Percentiles rank a stretch among this genome's conserved stretches.
These are phyloP conservation scores for Brachyistius frenatus DNA, from an alignment of 2,113 vertebrate genomes.

Conservation along the genomic window DNA sequence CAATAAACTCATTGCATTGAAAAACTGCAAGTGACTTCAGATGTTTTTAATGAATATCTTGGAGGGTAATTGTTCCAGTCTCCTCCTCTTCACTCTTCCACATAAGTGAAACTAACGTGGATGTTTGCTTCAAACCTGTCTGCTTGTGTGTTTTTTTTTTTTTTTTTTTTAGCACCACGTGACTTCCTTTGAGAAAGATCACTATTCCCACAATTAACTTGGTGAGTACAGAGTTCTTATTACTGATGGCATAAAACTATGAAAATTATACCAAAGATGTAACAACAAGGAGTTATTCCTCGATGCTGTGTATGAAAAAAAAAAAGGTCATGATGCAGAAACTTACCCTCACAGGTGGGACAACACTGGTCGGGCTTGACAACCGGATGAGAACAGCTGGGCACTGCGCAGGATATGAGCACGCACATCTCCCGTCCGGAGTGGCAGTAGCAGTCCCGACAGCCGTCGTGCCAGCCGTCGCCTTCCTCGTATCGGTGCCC, in stretches of 20 bases:
- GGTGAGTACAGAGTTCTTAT: neutral
- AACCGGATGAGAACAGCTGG: constrained; percentile 82
- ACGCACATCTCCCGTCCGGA: constrained; percentile 87
- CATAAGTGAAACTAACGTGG: constrained; percentile 6
- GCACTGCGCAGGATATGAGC: constrained; percentile 85
- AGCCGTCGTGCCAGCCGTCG: constrained; percentile 86
- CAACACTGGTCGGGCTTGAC: constrained; percentile 85
- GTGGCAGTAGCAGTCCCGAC: constrained; percentile 86
- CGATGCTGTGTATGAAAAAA: neutral
- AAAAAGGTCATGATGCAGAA: neutral
- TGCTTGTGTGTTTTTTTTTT: neutral
- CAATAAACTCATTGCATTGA: constrained; percentile 7
- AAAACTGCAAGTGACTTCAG: neutral
- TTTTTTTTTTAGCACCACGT: neutral
- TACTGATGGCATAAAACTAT: too few relatives aligned
- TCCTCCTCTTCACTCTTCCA: neutral
- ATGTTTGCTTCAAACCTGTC: neutral
- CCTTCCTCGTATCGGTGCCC: constrained; percentile 82
- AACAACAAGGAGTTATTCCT: neutral
- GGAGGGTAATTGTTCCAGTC: neutral
- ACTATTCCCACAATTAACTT: neutral
- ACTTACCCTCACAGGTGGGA: constrained; percentile 85
- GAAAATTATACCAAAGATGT: too few relatives aligned
- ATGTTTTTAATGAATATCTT: neutral
- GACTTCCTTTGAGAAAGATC: constrained; percentile 5